Base-by-base conservation (phyloP, 2,797 vertebrate genomes). In the Hippoglossus hippoglossus region DNA sequence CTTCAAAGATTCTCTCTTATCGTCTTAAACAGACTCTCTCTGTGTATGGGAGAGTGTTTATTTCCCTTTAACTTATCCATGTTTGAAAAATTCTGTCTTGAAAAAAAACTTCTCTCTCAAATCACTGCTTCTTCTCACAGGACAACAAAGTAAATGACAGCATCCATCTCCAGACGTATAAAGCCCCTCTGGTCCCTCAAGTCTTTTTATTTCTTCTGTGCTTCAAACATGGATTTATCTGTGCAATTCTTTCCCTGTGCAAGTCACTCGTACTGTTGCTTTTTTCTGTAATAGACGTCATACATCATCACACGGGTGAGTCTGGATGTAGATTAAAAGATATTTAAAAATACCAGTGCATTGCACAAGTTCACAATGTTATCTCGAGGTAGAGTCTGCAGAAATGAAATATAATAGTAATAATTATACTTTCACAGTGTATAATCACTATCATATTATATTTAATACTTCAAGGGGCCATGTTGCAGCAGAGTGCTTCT, bases 1-100 rank as follows among this genome's bases (percentile, higher is more conserved):
- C 71, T 84, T 89, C 75, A 87, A 82, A 85, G 77, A 68, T 56
- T 44, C 57, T 68, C 44, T 59, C 75, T 88, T 85, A 90, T 91
- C 86, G 2, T 28, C 53, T 55, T 21, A 49, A 11, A n/a, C 25
- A n/a, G 15, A 19, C 13, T 28, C 72, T 75, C 71, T 82, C 71
- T 26, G 67, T 19, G 44, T 46, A 6, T 7, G 1, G 58, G 24
- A 49, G 63, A 54, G 44, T 79, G 69, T 81, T 77, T 75, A 67
- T 78, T 82, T 79, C 67, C 47, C 52, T 71, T 24, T 51, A 72
- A 81, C 77, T 63, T 68, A 59, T 64, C 75, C 70, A 10, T 24
- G 41, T 81, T 75, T 73, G 69, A 82, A 87, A 74, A 49, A 55
- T 72, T 68, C 44, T n/a, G 67, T 57, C 50, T 80, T 79, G 60